Evolutionary conservation across 2,113 vertebrate genomes (phyloP), one percentile per base, ranked within the genome.

Genomic region (Agapornis roseicollis): DNA sequence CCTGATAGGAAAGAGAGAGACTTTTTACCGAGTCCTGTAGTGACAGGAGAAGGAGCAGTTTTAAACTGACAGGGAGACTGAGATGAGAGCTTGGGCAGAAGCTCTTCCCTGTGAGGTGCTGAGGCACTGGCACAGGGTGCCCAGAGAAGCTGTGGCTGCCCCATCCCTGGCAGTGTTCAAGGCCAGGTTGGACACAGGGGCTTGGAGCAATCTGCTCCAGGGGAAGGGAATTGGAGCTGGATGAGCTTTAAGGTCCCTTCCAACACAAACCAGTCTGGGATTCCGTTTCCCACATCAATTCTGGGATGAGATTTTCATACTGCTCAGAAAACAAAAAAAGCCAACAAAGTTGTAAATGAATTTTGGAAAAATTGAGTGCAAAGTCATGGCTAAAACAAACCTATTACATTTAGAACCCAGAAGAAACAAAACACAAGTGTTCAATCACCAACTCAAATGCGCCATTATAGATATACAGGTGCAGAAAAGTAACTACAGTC

Each of bases 171-270:
- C 0, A 42, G 24, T 13, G 35, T 1, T 37, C 79, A 17, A 39
- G 5, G 15, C 1, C 79, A 70, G 73, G 49, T 0, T 78, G 44
- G 64, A 46, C 0, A 0, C 44, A 9, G 18, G 33, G 53, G 29
- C 17, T 83, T 10, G 17, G 41, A 55, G 27, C 35, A 7, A 0
- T 9, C 35, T 69, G 64, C 3, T 7, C 9, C 1, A 4, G 31
- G 8, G 39, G 14, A 0, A 73, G 15, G 35, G 11, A 17, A 2
- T 0, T 8, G 2, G 10, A 3, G 63, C 2, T 2, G 2, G 24
- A 7, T 33, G 35, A 18, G 2, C 28, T 58, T 25, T 28, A 29
- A 76, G 19, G 7, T n/a, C 31, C 10, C 5, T 74, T 53, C 23
- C 23, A 39, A 4, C 4, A 19, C 39, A 69, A 42, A 69, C 1